Evolutionary conservation across 2,888 invertebrate genomes (phyloP).

Genomic region (Oscheius onirici): DNA sequence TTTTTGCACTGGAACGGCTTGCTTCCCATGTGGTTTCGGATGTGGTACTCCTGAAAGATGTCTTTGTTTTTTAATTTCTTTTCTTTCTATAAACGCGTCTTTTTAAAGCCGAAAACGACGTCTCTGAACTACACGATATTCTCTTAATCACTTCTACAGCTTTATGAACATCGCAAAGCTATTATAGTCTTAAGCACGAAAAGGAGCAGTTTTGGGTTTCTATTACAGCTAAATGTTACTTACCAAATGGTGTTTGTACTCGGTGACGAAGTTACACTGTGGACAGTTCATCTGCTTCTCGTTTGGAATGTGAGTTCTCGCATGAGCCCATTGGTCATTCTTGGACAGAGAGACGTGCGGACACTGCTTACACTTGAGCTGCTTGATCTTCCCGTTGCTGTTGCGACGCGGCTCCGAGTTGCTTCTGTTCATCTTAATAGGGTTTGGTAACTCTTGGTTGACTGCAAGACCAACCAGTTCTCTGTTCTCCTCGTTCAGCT

Average conservation of each 20-base stretch:
- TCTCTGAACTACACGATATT: too few species aligned
- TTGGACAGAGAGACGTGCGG: conserved; percentile 84
- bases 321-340: conserved; percentile 91
- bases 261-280: conserved; percentile 95
- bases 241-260: conserved; percentile 92
- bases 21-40: conserved; percentile 90
- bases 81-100: too few species aligned
- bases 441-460: not conserved
- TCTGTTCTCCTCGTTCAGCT: conserved; percentile 62
- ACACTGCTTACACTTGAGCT: conserved; percentile 92
- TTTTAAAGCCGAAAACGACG: too few species aligned
- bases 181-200: too few species aligned
- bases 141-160: too few species aligned
- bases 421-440: conserved; percentile 15
- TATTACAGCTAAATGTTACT: conserved; percentile 7
- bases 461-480: conserved; percentile 71
- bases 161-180: too few species aligned
- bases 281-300: conserved; percentile 91
- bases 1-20: conserved; percentile 79
- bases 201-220: not conserved
- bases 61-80: not conserved
- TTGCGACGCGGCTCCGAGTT: conserved; percentile 41
- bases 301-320: conserved; percentile 86
- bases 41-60: conserved; percentile 82
- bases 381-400: conserved; percentile 76